phyloP scores from a whole-genome alignment of 2,797 vertebrate genomes.

The Dallia pectoralis region DNA sequence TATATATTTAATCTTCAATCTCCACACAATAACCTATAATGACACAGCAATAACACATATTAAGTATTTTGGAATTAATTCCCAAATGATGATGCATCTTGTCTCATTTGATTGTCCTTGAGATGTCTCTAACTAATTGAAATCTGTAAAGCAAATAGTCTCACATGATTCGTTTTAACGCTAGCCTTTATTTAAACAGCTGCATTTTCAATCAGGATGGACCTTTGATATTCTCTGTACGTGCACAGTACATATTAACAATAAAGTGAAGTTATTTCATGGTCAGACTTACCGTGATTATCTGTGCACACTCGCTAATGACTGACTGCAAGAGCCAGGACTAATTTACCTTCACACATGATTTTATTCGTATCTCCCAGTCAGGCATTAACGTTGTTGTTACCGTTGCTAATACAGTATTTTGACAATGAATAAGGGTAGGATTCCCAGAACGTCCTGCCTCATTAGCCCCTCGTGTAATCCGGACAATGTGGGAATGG shows the following conservation, averaged over 20 bases:
- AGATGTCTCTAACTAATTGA: too few relatives aligned
- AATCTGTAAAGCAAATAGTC: too few relatives aligned
- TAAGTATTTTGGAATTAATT: too few relatives aligned
- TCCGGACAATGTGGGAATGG: constrained; percentile 14
- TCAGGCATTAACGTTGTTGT: constrained; percentile 21
- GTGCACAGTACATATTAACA: not conserved
- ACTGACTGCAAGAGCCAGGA: not conserved
- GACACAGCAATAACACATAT: too few relatives aligned
- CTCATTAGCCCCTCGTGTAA: constrained; percentile 47
- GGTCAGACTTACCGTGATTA: constrained; percentile 8
- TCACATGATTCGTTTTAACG: too few relatives aligned
- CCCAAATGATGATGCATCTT: too few relatives aligned
- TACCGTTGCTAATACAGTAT: constrained; percentile 42
- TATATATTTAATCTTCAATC: too few relatives aligned
- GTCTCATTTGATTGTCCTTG: too few relatives aligned
- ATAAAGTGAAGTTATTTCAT: not conserved
- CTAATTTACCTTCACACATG: not conserved
- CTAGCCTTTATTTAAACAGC: too few relatives aligned
- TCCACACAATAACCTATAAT: too few relatives aligned
- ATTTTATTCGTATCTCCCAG: constrained; percentile 11
- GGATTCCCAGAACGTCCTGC: constrained; percentile 17
- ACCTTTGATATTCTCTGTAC: too few relatives aligned
- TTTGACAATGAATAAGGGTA: constrained; percentile 25
- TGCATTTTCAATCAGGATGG: too few relatives aligned
- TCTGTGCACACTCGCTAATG: not conserved